These are phyloP conservation scores for Drosophila truncata DNA, from an alignment of 1,140 invertebrate species.

Conservation along the genomic window DNA sequence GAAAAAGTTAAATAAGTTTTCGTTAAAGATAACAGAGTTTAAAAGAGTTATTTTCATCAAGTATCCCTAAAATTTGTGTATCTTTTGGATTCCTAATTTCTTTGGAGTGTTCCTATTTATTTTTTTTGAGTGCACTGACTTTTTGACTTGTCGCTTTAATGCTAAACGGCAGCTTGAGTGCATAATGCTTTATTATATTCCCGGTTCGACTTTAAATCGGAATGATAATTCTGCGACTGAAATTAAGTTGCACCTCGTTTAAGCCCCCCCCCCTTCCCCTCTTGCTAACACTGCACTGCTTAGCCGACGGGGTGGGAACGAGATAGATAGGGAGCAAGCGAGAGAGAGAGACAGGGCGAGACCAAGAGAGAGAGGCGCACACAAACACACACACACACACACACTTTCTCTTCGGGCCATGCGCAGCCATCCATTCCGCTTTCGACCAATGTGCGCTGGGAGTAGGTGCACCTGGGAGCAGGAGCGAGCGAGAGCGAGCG, in stretches of 20 bases:
- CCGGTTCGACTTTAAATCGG: neutral
- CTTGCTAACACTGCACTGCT: neutral
- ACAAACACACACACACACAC: slow-evolving; percentile 5
- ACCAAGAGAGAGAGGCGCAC: neutral
- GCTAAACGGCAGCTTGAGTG: neutral
- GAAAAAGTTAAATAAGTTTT: too few relatives aligned
- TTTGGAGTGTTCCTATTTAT: too few relatives aligned
- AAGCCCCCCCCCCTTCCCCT: too few relatives aligned
- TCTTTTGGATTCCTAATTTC: neutral
- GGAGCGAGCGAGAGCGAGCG: neutral
- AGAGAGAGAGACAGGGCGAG: neutral
- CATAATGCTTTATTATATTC: neutral
- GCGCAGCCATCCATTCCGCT: slow-evolving; percentile 65
- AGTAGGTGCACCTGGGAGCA: slow-evolving; percentile 45
- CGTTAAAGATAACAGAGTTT: too few relatives aligned
- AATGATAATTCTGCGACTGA: slow-evolving; percentile 5
- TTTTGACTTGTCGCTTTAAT: neutral
- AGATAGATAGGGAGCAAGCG: slow-evolving; percentile 6
- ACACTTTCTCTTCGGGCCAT: slow-evolving; percentile 51
- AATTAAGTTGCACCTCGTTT: neutral
- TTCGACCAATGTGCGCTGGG: slow-evolving; percentile 71
- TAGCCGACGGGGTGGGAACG: slow-evolving; percentile 16
- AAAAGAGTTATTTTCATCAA: too few relatives aligned
- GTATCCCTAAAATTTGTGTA: neutral
- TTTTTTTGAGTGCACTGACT: neutral